These are phyloP conservation scores for Theocolax elegans DNA, from an alignment of 1,140 invertebrate species.

Conservation along the genomic window DNA sequence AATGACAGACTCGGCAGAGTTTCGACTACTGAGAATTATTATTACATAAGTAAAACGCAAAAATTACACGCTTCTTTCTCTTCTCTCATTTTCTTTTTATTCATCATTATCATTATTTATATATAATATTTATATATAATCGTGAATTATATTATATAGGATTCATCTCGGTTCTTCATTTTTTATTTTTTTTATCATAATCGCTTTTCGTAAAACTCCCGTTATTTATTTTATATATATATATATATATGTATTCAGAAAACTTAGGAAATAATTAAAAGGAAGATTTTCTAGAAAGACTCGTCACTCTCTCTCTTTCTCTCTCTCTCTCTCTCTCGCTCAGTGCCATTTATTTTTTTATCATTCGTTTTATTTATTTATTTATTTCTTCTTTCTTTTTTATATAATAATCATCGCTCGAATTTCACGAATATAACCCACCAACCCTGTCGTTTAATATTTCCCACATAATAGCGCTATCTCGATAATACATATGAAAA, in stretches of 20 bases:
- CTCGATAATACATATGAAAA: too few species aligned
- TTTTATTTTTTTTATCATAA: background rate
- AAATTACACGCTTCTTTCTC: conserved; percentile 14
- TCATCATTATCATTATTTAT: conserved; percentile 16
- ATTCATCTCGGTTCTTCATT: conserved; percentile 38
- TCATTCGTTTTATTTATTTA: background rate
- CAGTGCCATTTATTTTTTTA: background rate
- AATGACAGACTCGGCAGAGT: conserved; percentile 43
- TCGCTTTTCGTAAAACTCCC: conserved; percentile 13
- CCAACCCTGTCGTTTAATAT: conserved; percentile 7
- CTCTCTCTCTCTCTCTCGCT: too few species aligned
- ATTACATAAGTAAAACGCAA: conserved; percentile 33
- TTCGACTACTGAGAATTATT: conserved; percentile 40
- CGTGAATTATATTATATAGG: conserved; percentile 43
- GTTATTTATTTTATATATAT: background rate
- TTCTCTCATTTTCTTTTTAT: conserved; percentile 7
- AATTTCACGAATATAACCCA: background rate
- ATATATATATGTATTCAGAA: conserved; percentile 13
- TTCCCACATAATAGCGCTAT: background rate
- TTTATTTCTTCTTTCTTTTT: background rate
- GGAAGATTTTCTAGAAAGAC: conserved; percentile 39
- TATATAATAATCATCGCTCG: background rate
- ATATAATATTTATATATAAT: conserved; percentile 44
- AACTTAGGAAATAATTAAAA: conserved; percentile 37
- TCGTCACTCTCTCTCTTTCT: too few species aligned